These are phyloP conservation scores for Rhagoletis pomonella DNA, from an alignment of 1,140 invertebrate species.

Conservation along the genomic window DNA sequence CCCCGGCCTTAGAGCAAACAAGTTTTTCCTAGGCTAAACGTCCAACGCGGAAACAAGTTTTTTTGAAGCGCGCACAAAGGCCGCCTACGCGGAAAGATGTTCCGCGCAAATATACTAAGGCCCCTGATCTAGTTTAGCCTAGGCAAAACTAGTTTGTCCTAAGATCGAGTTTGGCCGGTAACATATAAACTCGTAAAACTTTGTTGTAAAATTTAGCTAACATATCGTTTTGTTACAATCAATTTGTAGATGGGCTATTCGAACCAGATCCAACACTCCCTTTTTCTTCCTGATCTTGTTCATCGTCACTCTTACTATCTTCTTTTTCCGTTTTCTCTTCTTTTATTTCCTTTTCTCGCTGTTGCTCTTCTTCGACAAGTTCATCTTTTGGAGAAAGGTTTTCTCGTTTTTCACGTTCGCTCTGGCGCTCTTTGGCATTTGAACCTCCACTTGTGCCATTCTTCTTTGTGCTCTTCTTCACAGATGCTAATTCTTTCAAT, in stretches of 20 bases:
- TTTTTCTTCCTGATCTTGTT: slow-evolving; percentile 49
- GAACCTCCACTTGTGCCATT: slow-evolving; percentile 66
- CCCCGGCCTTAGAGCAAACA: too few relatives aligned
- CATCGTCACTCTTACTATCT: slow-evolving; percentile 43
- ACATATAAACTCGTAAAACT: slow-evolving; percentile 1
- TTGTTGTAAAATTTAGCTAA: slow-evolving; percentile 38
- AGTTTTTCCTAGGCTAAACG: too few relatives aligned
- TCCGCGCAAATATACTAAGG: too few relatives aligned
- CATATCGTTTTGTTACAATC: slow-evolving; percentile 50
- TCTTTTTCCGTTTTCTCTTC: slow-evolving; percentile 62
- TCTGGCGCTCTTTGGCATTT: slow-evolving; percentile 85
- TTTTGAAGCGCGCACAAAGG: too few relatives aligned
- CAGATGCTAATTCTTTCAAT: slow-evolving; percentile 88
- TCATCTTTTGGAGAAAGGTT: slow-evolving; percentile 71
- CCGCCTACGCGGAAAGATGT: too few relatives aligned
- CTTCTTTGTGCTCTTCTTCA: slow-evolving; percentile 87
- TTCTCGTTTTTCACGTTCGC: slow-evolving; percentile 71
- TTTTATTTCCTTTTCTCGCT: slow-evolving; percentile 58
- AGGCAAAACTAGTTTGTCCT: too few relatives aligned
- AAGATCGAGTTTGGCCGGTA: too few relatives aligned
- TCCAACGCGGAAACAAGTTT: too few relatives aligned
- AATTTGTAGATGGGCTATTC: slow-evolving; percentile 68
- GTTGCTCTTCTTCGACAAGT: slow-evolving; percentile 55
- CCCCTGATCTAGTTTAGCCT: too few relatives aligned
- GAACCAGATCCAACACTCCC: slow-evolving; percentile 62